Conservation (phyloP, 2,888 invertebrate genomes). For the Spatulosminthurus flaviceps region DNA sequence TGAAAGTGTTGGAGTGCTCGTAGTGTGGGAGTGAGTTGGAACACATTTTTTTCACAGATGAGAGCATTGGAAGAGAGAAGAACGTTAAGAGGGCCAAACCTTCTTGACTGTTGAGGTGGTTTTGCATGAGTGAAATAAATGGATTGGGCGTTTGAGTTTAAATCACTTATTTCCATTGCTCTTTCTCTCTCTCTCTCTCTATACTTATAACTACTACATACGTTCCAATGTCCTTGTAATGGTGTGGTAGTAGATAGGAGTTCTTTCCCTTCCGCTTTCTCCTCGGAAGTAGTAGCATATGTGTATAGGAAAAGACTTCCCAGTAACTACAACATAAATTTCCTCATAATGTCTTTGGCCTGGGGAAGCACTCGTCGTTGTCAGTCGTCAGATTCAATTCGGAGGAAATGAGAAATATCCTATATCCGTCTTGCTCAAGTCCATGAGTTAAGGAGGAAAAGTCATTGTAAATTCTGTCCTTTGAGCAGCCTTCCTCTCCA, state of each 20-base stretch:
- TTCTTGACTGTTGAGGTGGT: not conserved
- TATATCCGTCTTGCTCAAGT: constrained; percentile 4
- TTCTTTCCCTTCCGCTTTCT: not conserved
- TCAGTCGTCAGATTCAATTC: constrained; percentile 6
- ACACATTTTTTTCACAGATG: not conserved
- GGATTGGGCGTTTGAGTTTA: constrained; percentile 10
- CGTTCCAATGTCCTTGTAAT: too few species aligned
- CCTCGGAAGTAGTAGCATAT: too few species aligned
- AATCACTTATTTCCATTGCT: not conserved
- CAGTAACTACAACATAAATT: constrained; percentile 1
- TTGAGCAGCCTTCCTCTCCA: not conserved
- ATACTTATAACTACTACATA: too few species aligned
- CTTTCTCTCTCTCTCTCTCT: not conserved
- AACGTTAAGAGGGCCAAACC: not conserved
- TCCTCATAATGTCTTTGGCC: constrained; percentile 4
- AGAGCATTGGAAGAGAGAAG: not conserved
- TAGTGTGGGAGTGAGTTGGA: not conserved
- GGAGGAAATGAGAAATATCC: constrained; percentile 12
- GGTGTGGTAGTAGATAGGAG: not conserved
- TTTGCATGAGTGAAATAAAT: constrained; percentile 8
- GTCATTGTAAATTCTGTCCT: constrained; percentile 1
- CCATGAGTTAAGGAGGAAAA: constrained; percentile 7
- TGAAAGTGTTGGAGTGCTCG: not conserved
- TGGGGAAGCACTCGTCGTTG: not conserved
- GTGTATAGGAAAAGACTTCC: not conserved